Conservation (phyloP, 2,888 invertebrate genomes). For the Zygaena filipendulae region DNA sequence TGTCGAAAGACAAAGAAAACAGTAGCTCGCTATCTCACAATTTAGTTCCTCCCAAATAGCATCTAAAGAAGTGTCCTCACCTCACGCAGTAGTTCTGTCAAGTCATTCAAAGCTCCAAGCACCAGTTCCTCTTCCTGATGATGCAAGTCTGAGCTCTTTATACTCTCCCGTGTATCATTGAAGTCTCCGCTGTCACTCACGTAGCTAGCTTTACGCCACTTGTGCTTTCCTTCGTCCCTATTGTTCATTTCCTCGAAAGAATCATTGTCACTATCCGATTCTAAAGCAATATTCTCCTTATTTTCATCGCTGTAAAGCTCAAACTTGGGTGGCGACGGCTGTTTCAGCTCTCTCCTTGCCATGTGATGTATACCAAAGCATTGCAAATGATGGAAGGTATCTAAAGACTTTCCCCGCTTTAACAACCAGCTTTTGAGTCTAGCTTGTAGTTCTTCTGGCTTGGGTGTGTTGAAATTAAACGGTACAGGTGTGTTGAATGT, state of each 20-base stretch:
- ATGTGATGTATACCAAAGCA: conserved; percentile 58
- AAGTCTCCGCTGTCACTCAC: conserved; percentile 33
- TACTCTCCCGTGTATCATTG: conserved; percentile 34
- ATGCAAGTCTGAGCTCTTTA: conserved; percentile 24
- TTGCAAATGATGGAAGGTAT: conserved; percentile 61
- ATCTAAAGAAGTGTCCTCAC: too few relatives aligned
- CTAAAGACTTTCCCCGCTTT: conserved; percentile 54
- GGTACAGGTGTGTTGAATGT: conserved; percentile 44
- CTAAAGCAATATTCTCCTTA: conserved; percentile 59
- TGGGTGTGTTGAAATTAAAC: conserved; percentile 40
- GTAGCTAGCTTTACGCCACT: conserved; percentile 40
- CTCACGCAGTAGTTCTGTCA: conserved; percentile 59
- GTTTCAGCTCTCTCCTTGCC: conserved; percentile 16
- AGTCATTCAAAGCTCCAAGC: conserved; percentile 56
- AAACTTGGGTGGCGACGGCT: conserved; percentile 19
- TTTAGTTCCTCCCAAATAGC: too few relatives aligned
- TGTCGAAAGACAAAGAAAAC: too few relatives aligned
- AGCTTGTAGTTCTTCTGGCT: conserved; percentile 41
- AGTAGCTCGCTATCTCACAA: too few relatives aligned
- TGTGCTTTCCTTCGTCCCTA: conserved; percentile 19
- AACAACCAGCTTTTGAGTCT: conserved; percentile 61
- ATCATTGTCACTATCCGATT: conserved; percentile 46
- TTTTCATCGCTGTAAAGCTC: conserved; percentile 47
- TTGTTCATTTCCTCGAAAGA: conserved; percentile 46
- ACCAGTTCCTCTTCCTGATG: conserved; percentile 37